These are phyloP conservation scores for Eulemur rufifrons DNA, from an alignment of 2,113 vertebrate genomes.

Conservation along the genomic window DNA sequence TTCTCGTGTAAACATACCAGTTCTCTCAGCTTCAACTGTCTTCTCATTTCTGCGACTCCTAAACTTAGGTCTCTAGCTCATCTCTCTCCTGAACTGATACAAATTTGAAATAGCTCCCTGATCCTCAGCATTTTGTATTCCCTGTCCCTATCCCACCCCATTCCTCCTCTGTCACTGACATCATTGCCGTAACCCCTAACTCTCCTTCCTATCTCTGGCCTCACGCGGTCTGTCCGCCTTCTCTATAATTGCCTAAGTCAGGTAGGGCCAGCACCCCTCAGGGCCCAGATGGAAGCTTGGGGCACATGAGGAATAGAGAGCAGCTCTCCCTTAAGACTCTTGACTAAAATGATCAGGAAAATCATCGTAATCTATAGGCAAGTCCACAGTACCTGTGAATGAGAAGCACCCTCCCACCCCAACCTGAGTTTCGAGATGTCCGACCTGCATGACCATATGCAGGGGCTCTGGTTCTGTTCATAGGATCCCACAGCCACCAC, in stretches of 20 bases:
- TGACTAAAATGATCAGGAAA: neutral
- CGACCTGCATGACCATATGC: accelerated
- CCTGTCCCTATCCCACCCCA: neutral
- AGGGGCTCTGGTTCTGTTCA: neutral
- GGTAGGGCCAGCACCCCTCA: neutral
- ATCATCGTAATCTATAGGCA: neutral
- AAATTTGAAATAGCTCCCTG: neutral
- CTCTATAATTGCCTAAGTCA: neutral
- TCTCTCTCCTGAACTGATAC: neutral
- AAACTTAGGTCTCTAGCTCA: neutral
- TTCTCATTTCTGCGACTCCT: neutral
- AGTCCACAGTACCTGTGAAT: neutral
- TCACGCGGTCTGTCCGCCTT: neutral
- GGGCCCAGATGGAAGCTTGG: neutral
- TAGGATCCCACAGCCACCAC: neutral
- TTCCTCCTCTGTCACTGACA: neutral
- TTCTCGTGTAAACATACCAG: neutral
- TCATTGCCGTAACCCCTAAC: neutral
- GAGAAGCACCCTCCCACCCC: neutral
- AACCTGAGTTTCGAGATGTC: neutral
- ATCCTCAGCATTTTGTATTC: neutral
- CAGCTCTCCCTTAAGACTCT: neutral
- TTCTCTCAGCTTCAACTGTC: neutral
- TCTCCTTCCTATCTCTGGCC: neutral
- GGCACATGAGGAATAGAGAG: neutral